Percentiles rank a stretch among this genome's conserved stretches.
phyloP scores from a whole-genome alignment of 1,140 invertebrate genomes.

The Drosophila busckii region DNA sequence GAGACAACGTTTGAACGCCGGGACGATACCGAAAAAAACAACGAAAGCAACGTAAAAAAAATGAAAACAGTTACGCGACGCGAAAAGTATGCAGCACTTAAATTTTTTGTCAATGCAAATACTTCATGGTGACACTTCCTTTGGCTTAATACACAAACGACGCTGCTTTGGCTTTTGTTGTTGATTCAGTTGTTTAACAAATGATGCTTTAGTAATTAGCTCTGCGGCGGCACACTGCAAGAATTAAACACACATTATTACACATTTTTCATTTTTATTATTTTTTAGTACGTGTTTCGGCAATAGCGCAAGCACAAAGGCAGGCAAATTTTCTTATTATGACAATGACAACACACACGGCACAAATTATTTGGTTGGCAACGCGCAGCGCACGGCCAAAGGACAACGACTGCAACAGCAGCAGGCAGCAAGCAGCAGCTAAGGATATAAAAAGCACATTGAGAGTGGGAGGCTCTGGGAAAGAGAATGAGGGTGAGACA shows the following conservation, averaged over 20 bases:
- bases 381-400: slow-evolving; percentile 57
- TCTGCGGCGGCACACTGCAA: slow-evolving; percentile 14
- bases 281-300: too few species aligned
- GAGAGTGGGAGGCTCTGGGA: slow-evolving; percentile 17
- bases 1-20: too few species aligned
- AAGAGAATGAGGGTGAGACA: slow-evolving; percentile 1
- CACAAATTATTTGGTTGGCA: slow-evolving; percentile 58
- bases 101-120: slow-evolving; percentile 26
- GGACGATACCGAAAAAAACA: slow-evolving; percentile 17
- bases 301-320: slow-evolving; percentile 1
- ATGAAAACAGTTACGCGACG: slow-evolving; percentile 22
- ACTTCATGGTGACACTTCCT: slow-evolving; percentile 9
- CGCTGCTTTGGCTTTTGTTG: too few species aligned
- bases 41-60: too few species aligned
- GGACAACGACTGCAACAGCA: slow-evolving; percentile 65
- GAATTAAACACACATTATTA: neutral
- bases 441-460: slow-evolving; percentile 33
- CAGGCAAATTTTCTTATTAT: slow-evolving; percentile 41
- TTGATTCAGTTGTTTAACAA: too few species aligned
- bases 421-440: slow-evolving; percentile 35
- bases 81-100: slow-evolving; percentile 38
- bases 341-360: slow-evolving; percentile 45
- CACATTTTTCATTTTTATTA: too few species aligned
- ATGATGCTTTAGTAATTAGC: slow-evolving; percentile 10
- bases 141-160: too few species aligned